These are phyloP conservation scores for Drosophila nebulosa DNA, from an alignment of 1,140 invertebrate species.

Conservation along the genomic window DNA sequence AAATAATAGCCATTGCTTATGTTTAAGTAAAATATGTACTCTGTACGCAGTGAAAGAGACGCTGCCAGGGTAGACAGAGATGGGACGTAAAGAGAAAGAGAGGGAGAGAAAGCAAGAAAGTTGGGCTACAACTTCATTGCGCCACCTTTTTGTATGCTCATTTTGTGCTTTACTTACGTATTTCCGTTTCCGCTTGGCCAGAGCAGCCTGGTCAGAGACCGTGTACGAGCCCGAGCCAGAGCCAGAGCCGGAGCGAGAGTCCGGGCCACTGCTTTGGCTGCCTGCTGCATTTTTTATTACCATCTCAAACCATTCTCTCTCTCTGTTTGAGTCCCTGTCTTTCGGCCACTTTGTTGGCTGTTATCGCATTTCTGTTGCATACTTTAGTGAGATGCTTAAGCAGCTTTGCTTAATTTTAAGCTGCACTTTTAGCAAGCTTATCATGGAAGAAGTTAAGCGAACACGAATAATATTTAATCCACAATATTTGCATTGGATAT, in stretches of 20 bases:
- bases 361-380: conserved; percentile 25
- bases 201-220: neutral
- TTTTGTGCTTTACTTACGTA: conserved; percentile 36
- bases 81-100: neutral
- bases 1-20: conserved; percentile 79
- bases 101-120: neutral
- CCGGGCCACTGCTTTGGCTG: neutral
- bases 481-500: conserved; percentile 22
- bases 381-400: conserved; percentile 20
- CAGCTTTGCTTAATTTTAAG: conserved; percentile 42
- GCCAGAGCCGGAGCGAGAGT: neutral
- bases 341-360: neutral
- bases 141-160: conserved; percentile 19
- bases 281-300: conserved; percentile 53
- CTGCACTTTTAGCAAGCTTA: conserved; percentile 18
- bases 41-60: conserved; percentile 47
- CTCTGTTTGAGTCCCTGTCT: neutral
- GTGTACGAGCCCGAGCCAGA: too few relatives aligned
- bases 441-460: conserved; percentile 8
- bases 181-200: conserved; percentile 59
- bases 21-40: conserved; percentile 75
- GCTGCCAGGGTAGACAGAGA: neutral
- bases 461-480: conserved; percentile 29
- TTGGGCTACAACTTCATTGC: conserved; percentile 20
- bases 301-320: conserved; percentile 1